Evolutionary conservation across 2,888 invertebrate species (phyloP).

Genomic region (Pantelozetes paolii): DNA sequence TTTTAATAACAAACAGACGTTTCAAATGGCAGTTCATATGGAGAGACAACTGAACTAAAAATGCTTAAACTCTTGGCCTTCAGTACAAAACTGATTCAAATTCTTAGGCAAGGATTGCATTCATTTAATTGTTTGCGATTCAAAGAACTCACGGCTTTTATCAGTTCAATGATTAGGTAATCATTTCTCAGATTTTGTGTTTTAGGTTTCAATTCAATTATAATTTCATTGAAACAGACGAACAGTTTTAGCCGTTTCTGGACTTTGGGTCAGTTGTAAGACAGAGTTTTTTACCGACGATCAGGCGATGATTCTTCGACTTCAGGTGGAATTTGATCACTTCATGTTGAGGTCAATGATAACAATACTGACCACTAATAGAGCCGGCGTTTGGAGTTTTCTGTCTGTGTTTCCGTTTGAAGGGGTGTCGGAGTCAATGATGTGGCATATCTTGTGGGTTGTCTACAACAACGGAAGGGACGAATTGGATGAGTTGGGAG

Average conservation of each 20-base stretch:
- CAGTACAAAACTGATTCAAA: conserved; percentile 42
- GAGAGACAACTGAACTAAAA: conserved; percentile 36
- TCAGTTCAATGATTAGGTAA: conserved; percentile 42
- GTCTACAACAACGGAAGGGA: conserved; percentile 44
- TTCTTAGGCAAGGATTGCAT: conserved; percentile 40
- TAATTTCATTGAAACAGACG: conserved; percentile 3
- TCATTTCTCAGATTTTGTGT: neutral
- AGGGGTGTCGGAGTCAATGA: conserved; percentile 44
- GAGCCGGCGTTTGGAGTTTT: conserved; percentile 44
- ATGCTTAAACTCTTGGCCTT: conserved; percentile 44
- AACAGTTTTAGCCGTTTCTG: conserved; percentile 42
- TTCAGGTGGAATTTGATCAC: conserved; percentile 45
- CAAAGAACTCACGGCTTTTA: conserved; percentile 37
- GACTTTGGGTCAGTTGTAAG: conserved; percentile 43
- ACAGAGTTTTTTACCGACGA: conserved; percentile 38
- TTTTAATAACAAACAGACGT: neutral
- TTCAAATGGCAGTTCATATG: conserved; percentile 18
- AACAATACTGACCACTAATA: conserved; percentile 41
- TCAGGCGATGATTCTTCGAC: conserved; percentile 42
- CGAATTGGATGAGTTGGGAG: conserved; percentile 40
- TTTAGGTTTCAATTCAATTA: neutral
- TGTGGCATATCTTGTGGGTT: conserved; percentile 45
- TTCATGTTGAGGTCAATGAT: conserved; percentile 44
- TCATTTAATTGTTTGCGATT: conserved; percentile 44
- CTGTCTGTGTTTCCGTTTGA: conserved; percentile 42